These are phyloP conservation scores for human (Homo sapiens) DNA, from an alignment of 2,113 vertebrate species.

Conservation along the genomic window GRCh38 chr20:22777001-22777500, in stretches of 20 bases:
- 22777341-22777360: neutral
- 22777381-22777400: neutral
- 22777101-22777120: neutral
- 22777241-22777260: neutral
- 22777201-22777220: rapidly evolving
- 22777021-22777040: neutral
- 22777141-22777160: neutral
- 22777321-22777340: neutral
- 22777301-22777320: too few relatives aligned
- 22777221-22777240: neutral
- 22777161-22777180: neutral
- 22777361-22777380: neutral
- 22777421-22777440: neutral
- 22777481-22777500: neutral
- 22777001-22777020: neutral
- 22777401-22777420: neutral
- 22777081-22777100: neutral
- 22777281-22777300: neutral
- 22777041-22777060: neutral
- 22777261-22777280: too few relatives aligned
- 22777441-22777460: neutral
- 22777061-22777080: neutral
- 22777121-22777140: neutral
- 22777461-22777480: neutral
- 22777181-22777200: neutral